Evolutionary conservation across 2,113 vertebrate species (phyloP), one percentile per base, ranked within the genome.

Genomic region (Dolichallabes microphthalmus): DNA sequence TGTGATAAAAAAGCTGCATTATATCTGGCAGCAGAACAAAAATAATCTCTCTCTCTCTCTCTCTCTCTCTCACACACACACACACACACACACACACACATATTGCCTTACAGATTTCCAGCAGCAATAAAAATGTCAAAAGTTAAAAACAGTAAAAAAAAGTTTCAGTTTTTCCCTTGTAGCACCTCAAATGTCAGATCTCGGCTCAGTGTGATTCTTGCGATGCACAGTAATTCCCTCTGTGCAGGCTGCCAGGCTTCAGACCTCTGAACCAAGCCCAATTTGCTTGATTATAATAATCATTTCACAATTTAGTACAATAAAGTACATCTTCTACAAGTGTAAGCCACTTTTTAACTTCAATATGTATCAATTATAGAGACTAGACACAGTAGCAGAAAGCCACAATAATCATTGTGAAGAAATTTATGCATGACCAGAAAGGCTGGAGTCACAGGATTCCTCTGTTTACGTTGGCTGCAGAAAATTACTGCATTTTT

Each of bases 251-350:
- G 79, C 25, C 61, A 66, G 39, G 39, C 74, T 77, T 55, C 61
- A 85, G 74, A 74, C 83, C 71, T 85, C 83, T 53, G 30, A 78
- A 77, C 83, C 68, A 20, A 53, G 7, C 50, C 20, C 22, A n/a
- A 57, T 78, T 32, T 77, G 4, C 35, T 52, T 58, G 27, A 78
- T 78, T 78, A 58, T 53, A 78, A 78, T 73, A 25, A 71, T 73
- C 27, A 83, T 83, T 53, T 83, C 13, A 73, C 53, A 73, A 57
- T 69, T 82, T 50, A 7, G 63, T 78, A 78, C 55, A 58, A 78
- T 35, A 35, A 58, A 32, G 30, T 32, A 58, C 53, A 78, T 78
- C 50, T 78, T 78, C 53, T 32, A 9, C 53, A 77, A 58, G 27
- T 78, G 53, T 10, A 78, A 58, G 30, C 13, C 76, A 30, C 32